Percentiles rank a stretch among this genome's conserved stretches.
phyloP scores from a whole-genome alignment of 2,888 invertebrate genomes.

The Protula sp. region DNA sequence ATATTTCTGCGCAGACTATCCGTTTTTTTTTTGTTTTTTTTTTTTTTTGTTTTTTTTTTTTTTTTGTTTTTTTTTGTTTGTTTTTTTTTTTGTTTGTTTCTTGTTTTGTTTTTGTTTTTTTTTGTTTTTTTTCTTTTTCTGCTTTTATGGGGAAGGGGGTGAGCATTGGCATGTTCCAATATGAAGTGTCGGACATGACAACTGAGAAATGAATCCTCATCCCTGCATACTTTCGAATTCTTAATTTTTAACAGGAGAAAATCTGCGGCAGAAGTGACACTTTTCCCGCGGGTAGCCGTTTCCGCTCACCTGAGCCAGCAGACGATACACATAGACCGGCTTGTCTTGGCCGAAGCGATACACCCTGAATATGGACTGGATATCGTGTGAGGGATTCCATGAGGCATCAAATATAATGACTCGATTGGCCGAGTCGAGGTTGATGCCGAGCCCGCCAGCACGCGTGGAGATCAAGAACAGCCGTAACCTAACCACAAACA shows the following conservation, averaged over 20 bases:
- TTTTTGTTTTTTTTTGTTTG: too few species aligned
- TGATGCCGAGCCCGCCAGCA: slow-evolving; percentile 95
- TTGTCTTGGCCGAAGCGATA: slow-evolving; percentile 97
- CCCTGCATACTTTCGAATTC: not conserved
- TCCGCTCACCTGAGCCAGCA: slow-evolving; percentile 69
- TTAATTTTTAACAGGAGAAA: not conserved
- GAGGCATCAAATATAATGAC: slow-evolving; percentile 98
- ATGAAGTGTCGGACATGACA: too few species aligned
- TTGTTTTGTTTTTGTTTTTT: too few species aligned
- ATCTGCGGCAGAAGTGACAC: not conserved
- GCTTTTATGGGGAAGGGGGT: too few species aligned
- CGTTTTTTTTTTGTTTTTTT: too few species aligned
- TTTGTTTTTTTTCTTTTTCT: too few species aligned
- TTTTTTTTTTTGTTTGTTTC: too few species aligned
- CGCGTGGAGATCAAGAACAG: slow-evolving; percentile 92
- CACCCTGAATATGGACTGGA: slow-evolving; percentile 95
- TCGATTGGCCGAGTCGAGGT: slow-evolving; percentile 91
- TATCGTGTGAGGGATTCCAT: slow-evolving; percentile 97
- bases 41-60: too few species aligned
- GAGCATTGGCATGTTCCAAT: too few species aligned
- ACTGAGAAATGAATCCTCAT: not conserved
- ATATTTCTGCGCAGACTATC: too few species aligned
- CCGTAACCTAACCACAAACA: slow-evolving; percentile 60
- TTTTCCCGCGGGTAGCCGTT: too few species aligned
- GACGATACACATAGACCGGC: slow-evolving; percentile 91